A percentile compares a stretch with the other conserved stretches of the same genome.
These are phyloP conservation scores for Ceyx margarethae DNA, from an alignment of 2,113 vertebrate genomes.

Conservation along the genomic window DNA sequence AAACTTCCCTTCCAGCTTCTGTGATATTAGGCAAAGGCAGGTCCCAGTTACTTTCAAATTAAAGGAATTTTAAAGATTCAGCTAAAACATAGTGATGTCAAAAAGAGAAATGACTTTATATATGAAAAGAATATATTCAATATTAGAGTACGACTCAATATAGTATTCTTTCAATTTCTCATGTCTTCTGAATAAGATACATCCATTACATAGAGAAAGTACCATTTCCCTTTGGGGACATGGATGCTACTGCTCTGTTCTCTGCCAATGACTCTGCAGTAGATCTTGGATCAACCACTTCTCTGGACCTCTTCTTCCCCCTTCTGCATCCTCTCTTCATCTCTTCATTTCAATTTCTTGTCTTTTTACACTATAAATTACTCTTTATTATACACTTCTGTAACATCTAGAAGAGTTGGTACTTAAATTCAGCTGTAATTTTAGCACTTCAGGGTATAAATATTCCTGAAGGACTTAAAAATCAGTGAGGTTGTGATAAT, in stretches of 20 bases:
- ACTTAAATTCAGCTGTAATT: neutral
- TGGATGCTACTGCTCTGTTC: neutral
- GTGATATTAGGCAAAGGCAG: neutral
- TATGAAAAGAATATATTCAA: neutral
- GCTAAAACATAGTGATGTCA: neutral
- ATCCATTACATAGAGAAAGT: neutral
- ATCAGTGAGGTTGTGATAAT: neutral
- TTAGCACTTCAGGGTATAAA: neutral
- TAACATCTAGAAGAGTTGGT: neutral
- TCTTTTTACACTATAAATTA: conserved; percentile 7
- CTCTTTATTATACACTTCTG: neutral
- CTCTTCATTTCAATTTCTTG: neutral
- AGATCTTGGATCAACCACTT: neutral
- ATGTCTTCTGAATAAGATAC: neutral
- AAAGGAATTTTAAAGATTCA: neutral
- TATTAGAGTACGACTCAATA: neutral
- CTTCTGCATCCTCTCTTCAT: neutral
- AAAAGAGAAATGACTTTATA: neutral
- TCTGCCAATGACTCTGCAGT: neutral
- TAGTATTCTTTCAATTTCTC: neutral
- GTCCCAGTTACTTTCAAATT: neutral
- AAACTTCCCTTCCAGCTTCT: neutral
- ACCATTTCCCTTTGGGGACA: neutral
- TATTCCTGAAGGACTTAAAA: conserved; percentile 12
- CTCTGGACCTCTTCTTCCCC: neutral